phyloP scores from a whole-genome alignment of 2,113 vertebrate species.

The Regulus satrapa region DNA sequence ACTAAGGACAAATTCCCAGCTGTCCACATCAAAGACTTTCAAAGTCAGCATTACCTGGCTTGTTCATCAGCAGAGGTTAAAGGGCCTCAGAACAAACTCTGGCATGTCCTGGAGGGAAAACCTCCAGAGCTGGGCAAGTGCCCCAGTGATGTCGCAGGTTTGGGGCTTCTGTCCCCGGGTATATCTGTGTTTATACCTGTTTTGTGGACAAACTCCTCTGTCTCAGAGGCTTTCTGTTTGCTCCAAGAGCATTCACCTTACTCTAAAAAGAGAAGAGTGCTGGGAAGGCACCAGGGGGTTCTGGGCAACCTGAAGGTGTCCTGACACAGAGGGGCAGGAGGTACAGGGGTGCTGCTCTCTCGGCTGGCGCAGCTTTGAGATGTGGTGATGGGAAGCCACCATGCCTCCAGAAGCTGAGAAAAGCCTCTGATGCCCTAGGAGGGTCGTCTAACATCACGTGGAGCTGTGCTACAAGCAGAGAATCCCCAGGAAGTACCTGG shows the following conservation, averaged over 20 bases:
- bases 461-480: background rate
- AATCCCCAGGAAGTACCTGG: background rate
- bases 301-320: background rate
- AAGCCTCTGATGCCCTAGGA: background rate
- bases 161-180: background rate
- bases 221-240: background rate
- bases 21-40: conserved; percentile 17
- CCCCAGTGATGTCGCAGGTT: background rate
- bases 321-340: background rate
- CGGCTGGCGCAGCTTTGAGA: background rate
- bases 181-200: background rate
- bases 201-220: background rate
- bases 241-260: background rate
- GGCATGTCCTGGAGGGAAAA: background rate
- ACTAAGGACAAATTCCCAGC: conserved; percentile 21
- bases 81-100: conserved; percentile 3
- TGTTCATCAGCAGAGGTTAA: background rate
- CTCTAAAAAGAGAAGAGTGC: conserved; percentile 12
- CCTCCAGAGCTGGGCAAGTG: background rate
- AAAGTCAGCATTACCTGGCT: conserved; percentile 5
- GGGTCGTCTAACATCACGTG: background rate
- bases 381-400: background rate
- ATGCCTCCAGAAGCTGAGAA: background rate
- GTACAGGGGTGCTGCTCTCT: background rate
- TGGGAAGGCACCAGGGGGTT: background rate